Evolutionary conservation across 2,113 vertebrate genomes (phyloP).

Genomic region (Pseudonaja textilis): DNA sequence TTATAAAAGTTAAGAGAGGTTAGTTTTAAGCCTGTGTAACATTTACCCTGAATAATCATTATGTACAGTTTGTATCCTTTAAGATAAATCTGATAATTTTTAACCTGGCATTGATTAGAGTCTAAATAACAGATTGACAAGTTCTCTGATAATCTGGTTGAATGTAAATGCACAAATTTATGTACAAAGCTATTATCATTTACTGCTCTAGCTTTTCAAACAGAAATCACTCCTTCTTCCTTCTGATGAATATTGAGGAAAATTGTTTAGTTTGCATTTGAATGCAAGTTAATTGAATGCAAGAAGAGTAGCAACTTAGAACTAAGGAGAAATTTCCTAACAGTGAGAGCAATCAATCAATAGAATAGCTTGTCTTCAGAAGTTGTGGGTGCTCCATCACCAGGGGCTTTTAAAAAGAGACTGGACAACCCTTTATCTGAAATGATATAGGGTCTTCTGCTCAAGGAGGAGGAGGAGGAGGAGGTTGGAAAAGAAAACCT

Average conservation of each 20-base stretch:
- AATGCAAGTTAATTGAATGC: background rate
- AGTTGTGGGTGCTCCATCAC: background rate
- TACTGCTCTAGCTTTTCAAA: background rate
- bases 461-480: background rate
- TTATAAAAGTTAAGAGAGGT: background rate
- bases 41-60: background rate
- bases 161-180: background rate
- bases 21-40: background rate
- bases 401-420: background rate
- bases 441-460: background rate
- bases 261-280: background rate
- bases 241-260: background rate
- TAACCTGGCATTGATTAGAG: background rate
- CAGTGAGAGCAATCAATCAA: background rate
- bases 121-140: background rate
- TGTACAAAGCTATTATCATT: accelerated
- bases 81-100: background rate
- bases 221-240: background rate
- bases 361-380: background rate
- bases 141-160: conserved; percentile 37
- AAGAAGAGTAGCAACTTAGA: background rate
- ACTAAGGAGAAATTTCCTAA: background rate
- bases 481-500: background rate
- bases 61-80: background rate
- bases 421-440: background rate